Conservation (phyloP, 2,888 invertebrate species). For the Drosophila robusta region DNA sequence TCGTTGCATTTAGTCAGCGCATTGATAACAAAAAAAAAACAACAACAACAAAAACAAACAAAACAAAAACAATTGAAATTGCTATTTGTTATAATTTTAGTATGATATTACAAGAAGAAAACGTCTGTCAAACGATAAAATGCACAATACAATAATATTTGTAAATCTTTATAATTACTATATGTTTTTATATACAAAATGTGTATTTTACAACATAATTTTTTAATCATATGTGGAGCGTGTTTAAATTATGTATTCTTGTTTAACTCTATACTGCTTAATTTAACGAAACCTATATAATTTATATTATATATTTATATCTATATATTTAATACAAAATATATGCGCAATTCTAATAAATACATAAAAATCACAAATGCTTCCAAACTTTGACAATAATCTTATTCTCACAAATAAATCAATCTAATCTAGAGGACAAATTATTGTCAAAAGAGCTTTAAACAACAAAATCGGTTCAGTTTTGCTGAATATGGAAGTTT, state of each 20-base stretch:
- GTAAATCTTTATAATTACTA: conserved; percentile 43
- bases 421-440: neutral
- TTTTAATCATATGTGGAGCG: conserved; percentile 23
- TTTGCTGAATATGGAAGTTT: too few relatives aligned
- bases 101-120: conserved; percentile 33
- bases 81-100: conserved; percentile 49
- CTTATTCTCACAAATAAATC: neutral
- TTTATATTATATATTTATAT: conserved; percentile 46
- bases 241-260: conserved; percentile 53
- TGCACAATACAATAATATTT: conserved; percentile 64
- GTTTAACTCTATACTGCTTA: conserved; percentile 67
- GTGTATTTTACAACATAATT: conserved; percentile 45
- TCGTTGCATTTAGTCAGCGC: conserved; percentile 62
- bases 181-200: conserved; percentile 48
- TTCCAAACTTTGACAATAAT: conserved; percentile 39
- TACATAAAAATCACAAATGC: conserved; percentile 67
- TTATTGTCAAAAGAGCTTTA: too few relatives aligned
- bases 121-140: conserved; percentile 20
- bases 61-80: conserved; percentile 31
- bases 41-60: conserved; percentile 23
- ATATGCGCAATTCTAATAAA: conserved; percentile 77
- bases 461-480: neutral
- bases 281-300: conserved; percentile 66
- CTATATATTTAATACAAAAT: conserved; percentile 49
- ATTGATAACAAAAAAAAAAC: conserved; percentile 52